These are phyloP conservation scores for Daubentonia madagascariensis DNA, from an alignment of 2,113 vertebrate species.

Conservation along the genomic window DNA sequence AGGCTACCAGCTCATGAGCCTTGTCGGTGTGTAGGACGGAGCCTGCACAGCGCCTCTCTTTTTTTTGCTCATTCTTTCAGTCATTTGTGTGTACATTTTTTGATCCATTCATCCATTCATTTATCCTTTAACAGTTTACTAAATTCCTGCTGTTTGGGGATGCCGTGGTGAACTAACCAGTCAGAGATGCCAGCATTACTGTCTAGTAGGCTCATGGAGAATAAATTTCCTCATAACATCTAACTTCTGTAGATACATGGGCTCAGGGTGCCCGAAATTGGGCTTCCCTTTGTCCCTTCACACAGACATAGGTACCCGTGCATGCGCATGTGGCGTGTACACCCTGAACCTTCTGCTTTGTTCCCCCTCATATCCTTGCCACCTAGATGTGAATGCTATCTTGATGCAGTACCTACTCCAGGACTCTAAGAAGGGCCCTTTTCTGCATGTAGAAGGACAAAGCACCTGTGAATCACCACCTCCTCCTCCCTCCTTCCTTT, in stretches of 20 bases:
- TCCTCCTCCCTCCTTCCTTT: not conserved
- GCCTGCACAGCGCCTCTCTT: not conserved
- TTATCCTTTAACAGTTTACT: not conserved
- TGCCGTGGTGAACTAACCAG: not conserved
- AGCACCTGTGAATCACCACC: not conserved
- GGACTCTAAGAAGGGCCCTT: not conserved
- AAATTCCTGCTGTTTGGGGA: not conserved
- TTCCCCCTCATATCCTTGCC: not conserved
- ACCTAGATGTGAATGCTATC: not conserved
- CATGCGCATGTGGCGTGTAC: not conserved
- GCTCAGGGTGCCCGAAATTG: not conserved
- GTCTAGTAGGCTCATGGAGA: not conserved
- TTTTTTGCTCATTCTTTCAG: not conserved
- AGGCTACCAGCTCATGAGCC: not conserved
- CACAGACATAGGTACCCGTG: not conserved
- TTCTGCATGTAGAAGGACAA: not conserved
- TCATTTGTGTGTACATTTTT: not conserved
- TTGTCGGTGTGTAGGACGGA: not conserved
- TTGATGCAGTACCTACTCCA: not conserved
- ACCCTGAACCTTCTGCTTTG: not conserved
- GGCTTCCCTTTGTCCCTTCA: not conserved
- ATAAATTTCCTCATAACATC: not conserved
- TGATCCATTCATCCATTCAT: not conserved
- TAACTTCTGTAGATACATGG: not conserved
- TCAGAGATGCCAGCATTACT: not conserved